Evolutionary conservation across 2,113 vertebrate species (phyloP).

Genomic region (Lepidothrix coronata): DNA sequence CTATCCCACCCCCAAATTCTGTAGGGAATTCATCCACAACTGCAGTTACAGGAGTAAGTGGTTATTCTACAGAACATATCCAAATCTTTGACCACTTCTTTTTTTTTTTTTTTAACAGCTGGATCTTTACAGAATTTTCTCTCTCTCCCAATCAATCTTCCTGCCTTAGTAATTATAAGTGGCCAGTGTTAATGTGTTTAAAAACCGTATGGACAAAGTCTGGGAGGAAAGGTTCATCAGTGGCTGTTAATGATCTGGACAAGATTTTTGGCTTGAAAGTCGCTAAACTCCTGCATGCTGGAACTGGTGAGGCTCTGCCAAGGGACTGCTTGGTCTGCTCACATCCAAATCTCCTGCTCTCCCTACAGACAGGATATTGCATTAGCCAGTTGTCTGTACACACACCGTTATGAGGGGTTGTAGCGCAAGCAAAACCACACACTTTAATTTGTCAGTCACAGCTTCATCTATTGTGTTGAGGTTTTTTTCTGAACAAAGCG

Average conservation of each 20-base stretch:
- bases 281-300: neutral
- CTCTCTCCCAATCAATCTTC: neutral
- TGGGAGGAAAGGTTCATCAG: neutral
- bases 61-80: neutral
- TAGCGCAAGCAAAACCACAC: neutral
- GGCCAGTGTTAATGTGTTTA: neutral
- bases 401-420: neutral
- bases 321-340: neutral
- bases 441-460: neutral
- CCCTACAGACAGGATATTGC: neutral
- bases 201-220: neutral
- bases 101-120: neutral
- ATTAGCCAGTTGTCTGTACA: neutral
- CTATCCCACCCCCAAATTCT: neutral
- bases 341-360: neutral
- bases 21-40: neutral
- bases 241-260: neutral
- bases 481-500: neutral
- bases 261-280: neutral
- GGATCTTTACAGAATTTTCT: neutral
- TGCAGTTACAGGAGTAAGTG: neutral
- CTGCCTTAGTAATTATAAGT: neutral
- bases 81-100: neutral
- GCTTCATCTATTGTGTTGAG: neutral
- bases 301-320: neutral